Evolutionary conservation across 2,113 vertebrate genomes (phyloP), one percentile per base, ranked within the genome.

Genomic region (Suricata suricatta): DNA sequence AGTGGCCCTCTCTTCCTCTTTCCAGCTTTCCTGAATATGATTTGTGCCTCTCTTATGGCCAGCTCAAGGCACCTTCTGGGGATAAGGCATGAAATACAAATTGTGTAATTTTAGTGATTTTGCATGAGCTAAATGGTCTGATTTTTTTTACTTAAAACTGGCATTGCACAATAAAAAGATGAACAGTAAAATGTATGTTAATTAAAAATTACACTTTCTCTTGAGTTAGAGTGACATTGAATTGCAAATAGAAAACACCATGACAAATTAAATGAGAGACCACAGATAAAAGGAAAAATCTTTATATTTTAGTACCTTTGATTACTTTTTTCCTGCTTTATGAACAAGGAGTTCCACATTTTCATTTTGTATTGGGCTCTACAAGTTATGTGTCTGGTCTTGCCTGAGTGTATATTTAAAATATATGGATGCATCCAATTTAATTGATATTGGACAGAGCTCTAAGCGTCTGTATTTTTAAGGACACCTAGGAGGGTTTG

Each of bases 401-500:
- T 88, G 29, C 57, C 29, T 92, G 76, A n/a, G 16, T 52, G 7
- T 57, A 23, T 74, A 92, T n/a, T 92, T 81, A 82, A n/a, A 74
- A 88, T 12, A 44, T 35, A 54, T 64, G 14, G 83, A 25, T 82
- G 31, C 31, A 82, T 88, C 33, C 44, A 82, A 54, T 31, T 80
- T 82, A 92, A 52, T 44, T 88, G 27, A 44, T 72, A 74, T 54
- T 74, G n/a, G 66, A 80, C 80, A 80, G 23, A 57, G 21, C 57
- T 92, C 76, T 31, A 88, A 44, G n/a, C n/a, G 74, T 88, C 41
- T 88, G 21, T 87, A 88, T 74, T 96, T 81, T 91, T 66, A 88
- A 74, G 87, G 74, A 21, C 17, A 92, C 21, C 7, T 60, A 52
- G 72, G 52, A 54, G 41, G 74, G 15, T 72, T 41, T 82, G n/a